These are phyloP conservation scores for Alca torda DNA, from an alignment of 2,797 vertebrate species.

Conservation along the genomic window DNA sequence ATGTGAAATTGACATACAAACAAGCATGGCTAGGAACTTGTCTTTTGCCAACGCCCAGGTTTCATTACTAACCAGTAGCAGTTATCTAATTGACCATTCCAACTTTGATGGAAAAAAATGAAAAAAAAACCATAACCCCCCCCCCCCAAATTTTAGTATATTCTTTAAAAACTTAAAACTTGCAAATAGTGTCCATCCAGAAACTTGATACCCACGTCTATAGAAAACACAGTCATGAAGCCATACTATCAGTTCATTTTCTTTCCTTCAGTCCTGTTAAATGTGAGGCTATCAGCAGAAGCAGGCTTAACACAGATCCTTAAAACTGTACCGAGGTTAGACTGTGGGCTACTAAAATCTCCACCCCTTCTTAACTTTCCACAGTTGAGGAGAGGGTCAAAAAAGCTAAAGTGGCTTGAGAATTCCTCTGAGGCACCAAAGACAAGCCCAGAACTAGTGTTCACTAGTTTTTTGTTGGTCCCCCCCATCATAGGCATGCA, in stretches of 20 bases:
- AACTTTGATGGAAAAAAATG: neutral
- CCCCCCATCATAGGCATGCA: rapidly evolving
- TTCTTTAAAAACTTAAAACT: neutral
- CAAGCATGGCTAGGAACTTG: neutral
- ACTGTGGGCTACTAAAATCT: neutral
- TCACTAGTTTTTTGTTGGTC: neutral
- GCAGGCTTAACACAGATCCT: neutral
- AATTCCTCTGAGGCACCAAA: neutral
- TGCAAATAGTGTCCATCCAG: neutral
- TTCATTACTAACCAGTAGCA: neutral
- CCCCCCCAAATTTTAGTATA: neutral
- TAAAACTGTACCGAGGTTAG: neutral
- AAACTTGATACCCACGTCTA: neutral
- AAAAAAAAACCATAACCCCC: too few relatives aligned
- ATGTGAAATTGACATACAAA: neutral
- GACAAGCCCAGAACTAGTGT: neutral
- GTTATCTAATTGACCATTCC: neutral
- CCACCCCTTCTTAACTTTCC: neutral
- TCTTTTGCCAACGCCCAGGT: neutral
- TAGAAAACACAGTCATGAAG: rapidly evolving
- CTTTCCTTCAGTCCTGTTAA: neutral
- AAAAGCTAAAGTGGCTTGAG: neutral
- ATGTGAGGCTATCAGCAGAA: neutral
- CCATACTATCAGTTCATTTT: neutral
- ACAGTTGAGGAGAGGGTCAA: neutral